phyloP scores from a whole-genome alignment of 2,888 invertebrate genomes.

The Polydrusus pterygomalis region DNA sequence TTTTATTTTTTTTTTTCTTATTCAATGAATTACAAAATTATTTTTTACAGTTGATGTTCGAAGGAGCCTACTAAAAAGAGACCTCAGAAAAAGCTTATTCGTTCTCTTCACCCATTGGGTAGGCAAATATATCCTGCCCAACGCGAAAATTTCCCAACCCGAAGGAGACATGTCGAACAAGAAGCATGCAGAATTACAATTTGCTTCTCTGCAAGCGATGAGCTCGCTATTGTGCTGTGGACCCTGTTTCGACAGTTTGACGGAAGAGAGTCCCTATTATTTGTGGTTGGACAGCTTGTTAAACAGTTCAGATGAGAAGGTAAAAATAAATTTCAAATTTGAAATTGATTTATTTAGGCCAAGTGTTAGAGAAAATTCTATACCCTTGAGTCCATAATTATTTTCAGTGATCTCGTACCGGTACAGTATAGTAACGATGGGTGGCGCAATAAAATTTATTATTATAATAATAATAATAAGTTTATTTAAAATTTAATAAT shows the following conservation, averaged over 20 bases:
- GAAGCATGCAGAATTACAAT: constrained; percentile 72
- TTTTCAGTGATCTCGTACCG: too few species aligned
- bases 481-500: too few species aligned
- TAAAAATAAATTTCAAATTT: constrained; percentile 65
- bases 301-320: constrained; percentile 90
- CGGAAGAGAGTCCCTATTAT: constrained; percentile 95
- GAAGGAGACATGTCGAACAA: constrained; percentile 63
- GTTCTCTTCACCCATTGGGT: constrained; percentile 96
- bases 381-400: too few species aligned
- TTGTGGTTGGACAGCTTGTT: constrained; percentile 95
- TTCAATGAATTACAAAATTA: too few species aligned
- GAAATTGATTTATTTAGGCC: too few species aligned
- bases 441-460: too few species aligned
- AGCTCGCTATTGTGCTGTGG: constrained; percentile 97
- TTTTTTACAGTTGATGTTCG: constrained; percentile 86
- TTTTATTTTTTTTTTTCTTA: too few species aligned
- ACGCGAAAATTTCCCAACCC: constrained; percentile 68
- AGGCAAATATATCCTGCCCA: constrained; percentile 86
- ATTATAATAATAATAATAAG: too few species aligned
- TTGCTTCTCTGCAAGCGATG: constrained; percentile 85
- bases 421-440: too few species aligned
- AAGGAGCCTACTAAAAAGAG: constrained; percentile 88
- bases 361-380: too few species aligned
- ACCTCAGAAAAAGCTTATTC: constrained; percentile 91
- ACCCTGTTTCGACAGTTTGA: constrained; percentile 91